Evolutionary conservation across 2,888 invertebrate genomes (phyloP), one percentile per base, ranked within the genome.

Genomic region (Chrysomela aeneicollis): DNA sequence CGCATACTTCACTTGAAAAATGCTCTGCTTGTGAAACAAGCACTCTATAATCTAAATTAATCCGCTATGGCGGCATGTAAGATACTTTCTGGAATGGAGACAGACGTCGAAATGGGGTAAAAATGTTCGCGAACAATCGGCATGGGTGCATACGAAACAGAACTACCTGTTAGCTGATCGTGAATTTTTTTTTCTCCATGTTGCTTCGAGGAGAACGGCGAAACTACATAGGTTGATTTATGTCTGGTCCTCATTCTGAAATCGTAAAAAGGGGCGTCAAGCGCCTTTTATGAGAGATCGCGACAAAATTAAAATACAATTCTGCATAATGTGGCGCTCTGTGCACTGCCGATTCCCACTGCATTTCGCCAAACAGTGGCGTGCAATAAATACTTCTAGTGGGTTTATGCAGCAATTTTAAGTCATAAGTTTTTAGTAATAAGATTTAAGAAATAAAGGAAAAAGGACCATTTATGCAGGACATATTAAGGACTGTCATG

Each of bases 231-330:
- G 42, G 42, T 62, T 66, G 62, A 66, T 66, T 70, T 69, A 67
- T 67, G 69, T 64, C 62, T 65, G 67, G 65, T 65, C 65, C 67
- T 55, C 62, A 59, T 69, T 61, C 54, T 57, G 53, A 66, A 66
- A 62, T 66, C 61, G 59, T 64, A 62, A 64, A 26, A 66, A 69
- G 69, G 69, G 64, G 66, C 69, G 65, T 69, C 63, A 67, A 65
- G 58, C 35, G 60, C 61, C 67, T 61, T 62, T 65, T 63, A 69
- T 65, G 63, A 69, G 58, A 67, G 69, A 69, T 69, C 69, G 69
- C 69, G 69, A 69, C 69, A 64, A 69, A 69, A 69, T 67, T 69
- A 69, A 69, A 69, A 69, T 69, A 69, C 69, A 69, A 69, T 67
- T 65, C 69, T 64, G 67, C 67, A 69, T 69, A 69, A 60, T 67